Percentiles rank a stretch among this genome's conserved stretches.
phyloP scores from a whole-genome alignment of 2,888 invertebrate species.

The Tanytarsus gracilentus region DNA sequence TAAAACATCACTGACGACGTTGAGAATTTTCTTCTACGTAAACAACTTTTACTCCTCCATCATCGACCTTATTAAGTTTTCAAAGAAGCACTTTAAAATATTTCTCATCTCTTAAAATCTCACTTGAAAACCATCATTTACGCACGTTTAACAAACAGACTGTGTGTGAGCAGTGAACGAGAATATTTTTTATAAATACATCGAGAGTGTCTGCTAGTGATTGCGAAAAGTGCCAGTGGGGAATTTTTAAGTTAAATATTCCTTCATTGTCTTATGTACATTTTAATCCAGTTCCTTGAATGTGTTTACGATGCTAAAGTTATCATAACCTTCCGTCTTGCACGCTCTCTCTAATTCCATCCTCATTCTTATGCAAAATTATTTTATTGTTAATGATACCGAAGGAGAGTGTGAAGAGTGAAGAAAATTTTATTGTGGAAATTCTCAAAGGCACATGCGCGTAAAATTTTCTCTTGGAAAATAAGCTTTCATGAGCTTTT shows the following conservation, averaged over 20 bases:
- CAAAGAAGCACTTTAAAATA: background rate
- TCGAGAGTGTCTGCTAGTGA: background rate
- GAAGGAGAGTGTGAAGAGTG: background rate
- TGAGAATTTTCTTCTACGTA: too few relatives aligned
- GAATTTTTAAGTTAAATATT: too few relatives aligned
- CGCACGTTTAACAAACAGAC: constrained; percentile 1
- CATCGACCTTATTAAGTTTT: background rate
- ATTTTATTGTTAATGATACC: constrained; percentile 8
- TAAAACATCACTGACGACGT: too few relatives aligned
- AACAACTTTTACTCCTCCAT: background rate
- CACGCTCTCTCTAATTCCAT: background rate
- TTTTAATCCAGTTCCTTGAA: background rate
- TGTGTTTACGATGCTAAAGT: background rate
- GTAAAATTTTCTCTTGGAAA: background rate
- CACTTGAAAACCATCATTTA: background rate
- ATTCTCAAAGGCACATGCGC: background rate
- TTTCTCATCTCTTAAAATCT: background rate
- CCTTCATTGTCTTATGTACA: too few relatives aligned
- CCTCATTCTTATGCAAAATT: constrained; percentile 1
- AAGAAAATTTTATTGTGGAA: background rate
- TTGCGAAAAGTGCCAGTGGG: background rate
- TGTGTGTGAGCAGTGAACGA: background rate
- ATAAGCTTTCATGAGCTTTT: background rate
- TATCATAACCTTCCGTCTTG: background rate
- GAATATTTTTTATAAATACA: background rate